These are phyloP conservation scores for Glaucidium brasilianum DNA, from an alignment of 2,113 vertebrate species.

Conservation along the genomic window DNA sequence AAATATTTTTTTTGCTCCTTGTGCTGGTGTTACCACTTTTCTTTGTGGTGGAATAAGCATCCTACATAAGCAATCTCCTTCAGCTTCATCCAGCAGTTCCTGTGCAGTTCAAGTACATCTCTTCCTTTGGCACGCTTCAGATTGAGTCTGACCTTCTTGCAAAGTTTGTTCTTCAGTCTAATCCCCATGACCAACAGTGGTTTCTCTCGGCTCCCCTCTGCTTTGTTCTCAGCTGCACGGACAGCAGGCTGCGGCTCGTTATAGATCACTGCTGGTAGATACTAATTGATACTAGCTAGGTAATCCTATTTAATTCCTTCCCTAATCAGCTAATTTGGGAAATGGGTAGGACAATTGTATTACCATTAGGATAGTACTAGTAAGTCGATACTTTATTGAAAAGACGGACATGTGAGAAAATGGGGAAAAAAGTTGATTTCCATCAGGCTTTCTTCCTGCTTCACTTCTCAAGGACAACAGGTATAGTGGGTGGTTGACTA, in stretches of 20 bases:
- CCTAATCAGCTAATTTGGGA: not conserved
- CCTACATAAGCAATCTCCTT: not conserved
- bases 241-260: fast-evolving
- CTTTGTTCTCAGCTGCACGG: not conserved
- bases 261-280: not conserved
- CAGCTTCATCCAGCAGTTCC: not conserved
- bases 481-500: not conserved
- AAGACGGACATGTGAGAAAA: not conserved
- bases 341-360: not conserved
- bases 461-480: not conserved
- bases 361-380: not conserved
- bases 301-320: not conserved
- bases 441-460: not conserved
- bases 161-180: no score
- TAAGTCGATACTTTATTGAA: not conserved
- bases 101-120: not conserved
- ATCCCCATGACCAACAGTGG: not conserved
- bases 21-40: not conserved
- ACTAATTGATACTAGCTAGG: not conserved
- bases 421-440: not conserved
- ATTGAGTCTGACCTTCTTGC: not conserved
- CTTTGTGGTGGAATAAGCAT: not conserved
- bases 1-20: not conserved
- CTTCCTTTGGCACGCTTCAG: not conserved
- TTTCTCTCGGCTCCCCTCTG: not conserved